These are phyloP conservation scores for Sarcophaga peregrina DNA, from an alignment of 1,140 invertebrate genomes.

Conservation along the genomic window DNA sequence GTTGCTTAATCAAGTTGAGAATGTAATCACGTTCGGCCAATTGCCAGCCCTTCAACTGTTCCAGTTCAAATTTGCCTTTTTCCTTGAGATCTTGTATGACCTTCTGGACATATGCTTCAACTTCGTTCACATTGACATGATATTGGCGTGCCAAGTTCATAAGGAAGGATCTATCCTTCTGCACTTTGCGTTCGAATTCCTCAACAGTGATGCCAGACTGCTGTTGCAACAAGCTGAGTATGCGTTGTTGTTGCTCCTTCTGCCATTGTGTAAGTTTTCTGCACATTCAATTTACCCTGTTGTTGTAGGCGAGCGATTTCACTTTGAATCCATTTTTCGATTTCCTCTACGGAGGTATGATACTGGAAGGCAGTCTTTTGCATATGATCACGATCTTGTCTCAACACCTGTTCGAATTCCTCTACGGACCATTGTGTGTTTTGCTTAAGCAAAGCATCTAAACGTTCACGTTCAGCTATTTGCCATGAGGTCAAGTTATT, in stretches of 20 bases:
- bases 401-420: constrained; percentile 54
- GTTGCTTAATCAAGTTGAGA: constrained; percentile 54
- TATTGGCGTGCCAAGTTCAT: constrained; percentile 59
- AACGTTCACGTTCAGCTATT: constrained; percentile 58
- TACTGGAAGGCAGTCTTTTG: constrained; percentile 65
- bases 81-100: constrained; percentile 58
- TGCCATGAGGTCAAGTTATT: constrained; percentile 63
- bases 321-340: constrained; percentile 59
- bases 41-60: constrained; percentile 60
- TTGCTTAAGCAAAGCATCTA: constrained; percentile 56
- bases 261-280: constrained; percentile 61
- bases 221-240: constrained; percentile 54
- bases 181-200: constrained; percentile 59
- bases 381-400: constrained; percentile 63
- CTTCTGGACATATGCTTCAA: constrained; percentile 58
- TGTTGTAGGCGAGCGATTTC: constrained; percentile 57
- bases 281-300: constrained; percentile 60
- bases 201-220: constrained; percentile 59
- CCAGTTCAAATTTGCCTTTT: constrained; percentile 60
- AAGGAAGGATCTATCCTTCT: constrained; percentile 58
- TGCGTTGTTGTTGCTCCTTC: constrained; percentile 57
- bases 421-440: constrained; percentile 61
- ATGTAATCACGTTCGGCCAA: constrained; percentile 60
- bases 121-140: constrained; percentile 59
- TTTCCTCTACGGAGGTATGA: constrained; percentile 62